phyloP scores from a whole-genome alignment of 2,113 vertebrate genomes.

The Coregonus clupeaformis region DNA sequence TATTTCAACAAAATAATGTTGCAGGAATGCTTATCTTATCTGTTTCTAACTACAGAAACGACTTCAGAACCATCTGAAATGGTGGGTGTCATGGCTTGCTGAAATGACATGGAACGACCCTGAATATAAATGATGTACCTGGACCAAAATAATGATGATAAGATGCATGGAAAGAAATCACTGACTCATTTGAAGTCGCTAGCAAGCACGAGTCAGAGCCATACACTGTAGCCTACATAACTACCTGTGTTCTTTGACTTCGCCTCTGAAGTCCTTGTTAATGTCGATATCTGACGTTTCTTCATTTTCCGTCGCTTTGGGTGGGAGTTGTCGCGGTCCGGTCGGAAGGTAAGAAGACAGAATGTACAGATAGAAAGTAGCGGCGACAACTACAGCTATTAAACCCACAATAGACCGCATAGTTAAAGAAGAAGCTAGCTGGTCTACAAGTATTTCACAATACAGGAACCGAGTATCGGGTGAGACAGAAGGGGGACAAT shows the following conservation, averaged over 20 bases:
- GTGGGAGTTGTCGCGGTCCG: conserved; percentile 36
- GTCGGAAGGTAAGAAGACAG: conserved; percentile 65
- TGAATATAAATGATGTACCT: no score
- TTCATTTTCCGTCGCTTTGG: conserved; percentile 24
- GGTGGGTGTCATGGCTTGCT: no score
- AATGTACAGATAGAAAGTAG: conserved; percentile 64
- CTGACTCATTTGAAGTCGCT: no score
- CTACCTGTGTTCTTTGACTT: conserved; percentile 22
- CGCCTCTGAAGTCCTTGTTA: background rate
- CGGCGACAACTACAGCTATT: conserved; percentile 44
- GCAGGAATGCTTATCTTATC: no score
- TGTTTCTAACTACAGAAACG: no score
- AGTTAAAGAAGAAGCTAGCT: conserved; percentile 7
- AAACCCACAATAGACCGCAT: conserved; percentile 70
- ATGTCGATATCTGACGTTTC: conserved; percentile 28
- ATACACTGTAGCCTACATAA: background rate
- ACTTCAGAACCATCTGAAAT: no score
- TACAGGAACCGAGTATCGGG: background rate
- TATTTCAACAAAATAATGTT: no score
- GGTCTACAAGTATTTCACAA: background rate
- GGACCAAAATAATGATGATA: no score
- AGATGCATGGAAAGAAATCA: no score
- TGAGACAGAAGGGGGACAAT: background rate
- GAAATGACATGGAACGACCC: no score
- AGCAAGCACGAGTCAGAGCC: no score